A percentile compares a stretch with the other conserved stretches of the same genome.
phyloP scores from a whole-genome alignment of 1,140 invertebrate genomes.

The Drosophila leontia region DNA sequence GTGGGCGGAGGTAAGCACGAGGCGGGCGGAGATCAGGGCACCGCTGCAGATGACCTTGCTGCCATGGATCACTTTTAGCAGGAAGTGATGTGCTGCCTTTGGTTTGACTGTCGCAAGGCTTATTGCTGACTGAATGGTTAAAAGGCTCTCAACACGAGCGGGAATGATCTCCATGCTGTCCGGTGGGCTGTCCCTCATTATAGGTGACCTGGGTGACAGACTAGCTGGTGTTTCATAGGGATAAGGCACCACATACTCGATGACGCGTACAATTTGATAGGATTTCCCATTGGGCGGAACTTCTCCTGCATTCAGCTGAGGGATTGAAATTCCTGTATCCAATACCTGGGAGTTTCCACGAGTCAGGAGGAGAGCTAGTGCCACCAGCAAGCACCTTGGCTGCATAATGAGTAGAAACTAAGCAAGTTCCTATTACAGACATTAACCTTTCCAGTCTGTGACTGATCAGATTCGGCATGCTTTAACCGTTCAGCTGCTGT shows the following conservation, averaged over 20 bases:
- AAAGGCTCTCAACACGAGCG: not conserved
- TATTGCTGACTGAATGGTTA: not conserved
- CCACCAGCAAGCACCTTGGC: not conserved
- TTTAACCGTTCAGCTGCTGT: not conserved
- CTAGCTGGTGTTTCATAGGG: slow-evolving; percentile 3
- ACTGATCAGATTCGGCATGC: not conserved
- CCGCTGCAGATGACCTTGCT: slow-evolving; percentile 29
- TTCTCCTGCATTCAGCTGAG: slow-evolving; percentile 22
- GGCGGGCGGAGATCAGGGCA: slow-evolving; percentile 30
- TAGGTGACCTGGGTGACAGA: not conserved
- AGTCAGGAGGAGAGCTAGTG: not conserved
- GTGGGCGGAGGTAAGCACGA: slow-evolving; percentile 44
- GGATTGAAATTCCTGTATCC: not conserved
- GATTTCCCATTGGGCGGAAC: slow-evolving; percentile 12
- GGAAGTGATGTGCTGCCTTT: slow-evolving; percentile 11
- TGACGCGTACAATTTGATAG: slow-evolving; percentile 49
- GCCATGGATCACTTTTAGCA: slow-evolving; percentile 19
- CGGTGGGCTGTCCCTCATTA: accelerated
- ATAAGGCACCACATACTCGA: slow-evolving; percentile 49
- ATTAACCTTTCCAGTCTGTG: no score
- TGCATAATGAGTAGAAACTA: slow-evolving; percentile 17
- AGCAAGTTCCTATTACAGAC: not conserved
- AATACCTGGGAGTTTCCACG: not conserved
- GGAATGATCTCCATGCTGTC: slow-evolving; percentile 42
- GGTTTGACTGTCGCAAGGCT: slow-evolving; percentile 4